Percentiles rank a stretch among this genome's conserved stretches.
phyloP scores from a whole-genome alignment of 2,113 vertebrate species.

The Peromyscus polionotus region DNA sequence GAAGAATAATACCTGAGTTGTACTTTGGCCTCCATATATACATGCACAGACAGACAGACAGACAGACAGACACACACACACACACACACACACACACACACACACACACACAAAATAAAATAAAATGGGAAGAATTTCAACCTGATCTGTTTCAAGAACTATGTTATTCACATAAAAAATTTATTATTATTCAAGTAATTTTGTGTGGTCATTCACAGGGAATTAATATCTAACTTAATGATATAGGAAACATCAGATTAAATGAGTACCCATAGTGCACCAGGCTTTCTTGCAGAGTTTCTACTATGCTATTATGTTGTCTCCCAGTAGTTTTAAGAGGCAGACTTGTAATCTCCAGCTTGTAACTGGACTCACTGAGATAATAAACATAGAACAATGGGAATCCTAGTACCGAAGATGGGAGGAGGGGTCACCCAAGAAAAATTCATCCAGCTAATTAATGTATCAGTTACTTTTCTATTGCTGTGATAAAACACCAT shows the following conservation, averaged over 20 bases:
- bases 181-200: not conserved
- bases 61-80: not conserved
- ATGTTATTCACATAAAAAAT: not conserved
- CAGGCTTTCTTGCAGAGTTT: conserved; percentile 8
- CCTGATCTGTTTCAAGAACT: not conserved
- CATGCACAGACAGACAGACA: not conserved
- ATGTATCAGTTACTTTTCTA: not conserved
- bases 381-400: not conserved
- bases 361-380: conserved; percentile 28
- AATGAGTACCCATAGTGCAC: not conserved
- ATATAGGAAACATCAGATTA: not conserved
- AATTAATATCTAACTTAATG: not conserved
- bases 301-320: not conserved
- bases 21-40: not conserved
- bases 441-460: not conserved
- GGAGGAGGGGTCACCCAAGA: not conserved
- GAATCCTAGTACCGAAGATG: not conserved
- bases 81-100: not conserved
- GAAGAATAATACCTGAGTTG: not conserved
- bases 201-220: not conserved
- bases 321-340: not conserved
- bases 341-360: not conserved
- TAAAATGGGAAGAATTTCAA: not conserved
- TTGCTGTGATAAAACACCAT: not conserved
- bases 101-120: not conserved